Conservation (phyloP, 1,140 invertebrate genomes). For the Bombus confusus region DNA sequence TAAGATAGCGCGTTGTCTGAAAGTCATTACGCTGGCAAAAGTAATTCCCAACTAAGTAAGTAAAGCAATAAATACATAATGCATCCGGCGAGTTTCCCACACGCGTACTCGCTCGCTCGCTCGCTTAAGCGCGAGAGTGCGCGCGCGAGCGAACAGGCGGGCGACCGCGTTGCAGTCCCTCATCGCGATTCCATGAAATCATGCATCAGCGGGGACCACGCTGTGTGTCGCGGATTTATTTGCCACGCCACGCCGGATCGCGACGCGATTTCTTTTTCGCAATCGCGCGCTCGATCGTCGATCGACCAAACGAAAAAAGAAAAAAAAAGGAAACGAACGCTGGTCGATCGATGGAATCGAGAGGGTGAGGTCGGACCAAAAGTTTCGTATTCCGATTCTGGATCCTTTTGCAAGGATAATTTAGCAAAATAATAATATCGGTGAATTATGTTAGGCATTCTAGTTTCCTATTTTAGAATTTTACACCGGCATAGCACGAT, state of each 20-base stretch:
- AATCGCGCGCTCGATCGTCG: constrained; percentile 25
- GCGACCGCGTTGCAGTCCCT: constrained; percentile 24
- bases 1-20: constrained; percentile 69
- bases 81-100: constrained; percentile 80
- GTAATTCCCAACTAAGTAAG: constrained; percentile 81
- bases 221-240: constrained; percentile 75
- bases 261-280: constrained; percentile 62
- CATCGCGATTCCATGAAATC: constrained; percentile 78
- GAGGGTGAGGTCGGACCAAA: neutral
- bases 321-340: neutral
- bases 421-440: neutral
- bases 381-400: neutral
- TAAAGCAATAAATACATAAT: constrained; percentile 82
- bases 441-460: neutral
- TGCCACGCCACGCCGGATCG: constrained; percentile 63
- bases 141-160: neutral
- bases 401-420: neutral
- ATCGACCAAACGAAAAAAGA: neutral
- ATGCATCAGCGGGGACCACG: constrained; percentile 74
- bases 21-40: constrained; percentile 79
- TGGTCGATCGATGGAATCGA: neutral
- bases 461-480: neutral
- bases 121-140: neutral
- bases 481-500: neutral
- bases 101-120: constrained; percentile 53